Conservation (phyloP, 2,113 vertebrate species). For the Furnarius figulus region DNA sequence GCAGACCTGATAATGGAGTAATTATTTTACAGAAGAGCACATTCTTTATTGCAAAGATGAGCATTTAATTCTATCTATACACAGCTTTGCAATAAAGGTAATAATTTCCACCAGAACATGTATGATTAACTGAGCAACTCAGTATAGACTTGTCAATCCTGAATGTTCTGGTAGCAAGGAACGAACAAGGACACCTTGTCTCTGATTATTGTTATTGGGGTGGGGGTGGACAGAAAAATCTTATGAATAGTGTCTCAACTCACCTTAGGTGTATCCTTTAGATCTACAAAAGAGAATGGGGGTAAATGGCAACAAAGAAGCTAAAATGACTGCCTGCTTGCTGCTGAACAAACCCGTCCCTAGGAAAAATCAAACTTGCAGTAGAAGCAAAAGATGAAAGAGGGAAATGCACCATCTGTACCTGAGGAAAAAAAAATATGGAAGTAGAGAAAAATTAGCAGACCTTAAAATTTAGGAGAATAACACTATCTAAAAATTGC, state of each 20-base stretch:
- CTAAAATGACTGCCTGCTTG: constrained; percentile 7
- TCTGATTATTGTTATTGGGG: constrained; percentile 47
- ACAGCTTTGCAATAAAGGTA: constrained; percentile 53
- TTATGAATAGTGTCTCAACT: constrained; percentile 23
- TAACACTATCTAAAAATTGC: not conserved
- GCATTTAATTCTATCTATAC: constrained; percentile 48
- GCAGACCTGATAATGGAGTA: constrained; percentile 38
- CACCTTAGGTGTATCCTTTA: constrained; percentile 5
- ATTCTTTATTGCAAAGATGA: constrained; percentile 57
- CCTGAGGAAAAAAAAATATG: not conserved
- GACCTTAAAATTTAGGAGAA: not conserved
- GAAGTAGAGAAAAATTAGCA: not conserved
- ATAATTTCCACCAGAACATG: constrained; percentile 43
- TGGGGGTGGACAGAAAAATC: constrained; percentile 20
- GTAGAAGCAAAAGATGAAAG: not conserved
- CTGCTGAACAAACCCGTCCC: not conserved
- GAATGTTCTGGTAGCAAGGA: constrained; percentile 27
- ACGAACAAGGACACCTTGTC: constrained; percentile 58
- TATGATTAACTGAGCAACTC: constrained; percentile 56
- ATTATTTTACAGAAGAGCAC: constrained; percentile 60
- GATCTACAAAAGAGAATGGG: constrained; percentile 1
- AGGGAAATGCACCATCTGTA: not conserved
- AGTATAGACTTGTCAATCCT: constrained; percentile 45
- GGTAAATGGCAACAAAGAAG: not conserved
- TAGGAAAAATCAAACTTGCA: not conserved